Percentiles rank a stretch among this genome's conserved stretches.
phyloP scores from a whole-genome alignment of 2,113 vertebrate species.

The Litocranius walleri region DNA sequence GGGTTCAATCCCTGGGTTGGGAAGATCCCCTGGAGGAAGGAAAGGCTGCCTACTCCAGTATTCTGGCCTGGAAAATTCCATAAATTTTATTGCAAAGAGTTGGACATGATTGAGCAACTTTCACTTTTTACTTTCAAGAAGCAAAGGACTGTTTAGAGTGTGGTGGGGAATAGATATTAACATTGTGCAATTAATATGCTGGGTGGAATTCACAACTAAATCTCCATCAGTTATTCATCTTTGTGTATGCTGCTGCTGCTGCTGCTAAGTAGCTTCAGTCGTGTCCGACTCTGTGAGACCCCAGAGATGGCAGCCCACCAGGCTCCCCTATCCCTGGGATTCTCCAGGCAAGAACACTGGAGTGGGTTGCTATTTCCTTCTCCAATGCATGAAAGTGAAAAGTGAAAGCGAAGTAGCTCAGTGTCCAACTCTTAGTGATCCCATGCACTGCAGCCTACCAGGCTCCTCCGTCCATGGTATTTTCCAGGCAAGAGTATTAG shows the following conservation, averaged over 20 bases:
- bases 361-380: background rate
- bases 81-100: background rate
- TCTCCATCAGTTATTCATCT: background rate
- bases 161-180: background rate
- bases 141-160: background rate
- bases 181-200: background rate
- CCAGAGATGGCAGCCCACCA: background rate
- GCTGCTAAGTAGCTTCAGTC: background rate
- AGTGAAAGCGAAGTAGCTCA: background rate
- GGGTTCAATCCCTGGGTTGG: background rate
- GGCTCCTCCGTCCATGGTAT: background rate
- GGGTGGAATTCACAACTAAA: background rate
- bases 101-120: background rate
- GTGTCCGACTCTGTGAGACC: accelerated
- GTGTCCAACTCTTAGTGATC: background rate
- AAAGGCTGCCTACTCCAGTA: background rate
- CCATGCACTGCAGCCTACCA: background rate
- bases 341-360: background rate
- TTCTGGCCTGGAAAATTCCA: background rate
- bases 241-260: background rate
- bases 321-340: background rate
- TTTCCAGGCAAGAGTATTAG: background rate
- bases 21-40: background rate
- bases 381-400: background rate
- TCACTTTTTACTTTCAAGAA: background rate